Conservation (phyloP, 2,888 invertebrate species). For the Quadroppia sp. region DNA sequence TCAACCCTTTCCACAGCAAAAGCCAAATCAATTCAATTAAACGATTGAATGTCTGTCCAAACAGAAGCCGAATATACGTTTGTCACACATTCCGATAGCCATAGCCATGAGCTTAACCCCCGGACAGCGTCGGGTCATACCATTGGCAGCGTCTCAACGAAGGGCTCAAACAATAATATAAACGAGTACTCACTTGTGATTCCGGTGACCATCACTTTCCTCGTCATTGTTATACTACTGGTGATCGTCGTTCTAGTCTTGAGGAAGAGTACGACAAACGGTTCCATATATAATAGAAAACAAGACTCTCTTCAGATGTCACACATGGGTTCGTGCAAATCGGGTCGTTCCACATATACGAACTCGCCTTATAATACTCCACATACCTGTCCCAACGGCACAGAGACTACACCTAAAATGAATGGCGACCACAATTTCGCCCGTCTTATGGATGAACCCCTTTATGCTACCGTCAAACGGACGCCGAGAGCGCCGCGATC, state of each 20-base stretch:
- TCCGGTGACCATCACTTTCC: conserved; percentile 46
- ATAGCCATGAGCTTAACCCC: conserved; percentile 28
- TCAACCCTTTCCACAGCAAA: background rate
- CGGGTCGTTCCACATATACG: conserved; percentile 30
- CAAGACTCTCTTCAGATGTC: conserved; percentile 38
- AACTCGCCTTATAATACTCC: conserved; percentile 31
- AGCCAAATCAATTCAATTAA: background rate
- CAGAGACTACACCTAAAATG: conserved; percentile 21
- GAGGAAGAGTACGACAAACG: conserved; percentile 44
- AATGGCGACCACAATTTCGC: conserved; percentile 32
- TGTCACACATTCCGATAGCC: conserved; percentile 1
- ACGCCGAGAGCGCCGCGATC: conserved; percentile 47
- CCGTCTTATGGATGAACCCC: conserved; percentile 44
- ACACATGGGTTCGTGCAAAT: conserved; percentile 33
- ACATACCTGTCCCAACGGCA: conserved; percentile 33
- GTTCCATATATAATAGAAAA: conserved; percentile 32
- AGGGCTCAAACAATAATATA: conserved; percentile 3
- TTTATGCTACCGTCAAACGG: conserved; percentile 48
- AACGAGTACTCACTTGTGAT: conserved; percentile 42
- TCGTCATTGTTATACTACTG: conserved; percentile 47
- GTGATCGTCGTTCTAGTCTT: conserved; percentile 46
- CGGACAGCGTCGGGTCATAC: conserved; percentile 30
- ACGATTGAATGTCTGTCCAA: background rate
- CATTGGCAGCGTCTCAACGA: background rate
- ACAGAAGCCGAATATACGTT: conserved; percentile 34